Conservation (phyloP, 2,797 vertebrate genomes). For the Coendou prehensilis region DNA sequence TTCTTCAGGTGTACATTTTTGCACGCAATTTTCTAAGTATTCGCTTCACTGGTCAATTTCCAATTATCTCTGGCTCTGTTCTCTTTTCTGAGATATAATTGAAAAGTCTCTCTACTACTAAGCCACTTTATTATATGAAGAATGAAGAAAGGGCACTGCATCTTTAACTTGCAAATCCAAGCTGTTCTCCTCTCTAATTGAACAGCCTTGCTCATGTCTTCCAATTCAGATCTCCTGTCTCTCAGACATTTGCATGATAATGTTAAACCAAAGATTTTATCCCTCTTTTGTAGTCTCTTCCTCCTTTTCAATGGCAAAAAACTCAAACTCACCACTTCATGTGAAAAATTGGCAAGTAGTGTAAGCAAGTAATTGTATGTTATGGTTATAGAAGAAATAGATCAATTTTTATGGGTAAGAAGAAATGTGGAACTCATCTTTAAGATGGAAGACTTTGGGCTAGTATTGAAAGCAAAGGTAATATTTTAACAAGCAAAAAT, state of each 20-base stretch:
- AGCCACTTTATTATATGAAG: conserved; percentile 75
- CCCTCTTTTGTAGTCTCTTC: background rate
- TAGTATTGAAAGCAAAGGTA: background rate
- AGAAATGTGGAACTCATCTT: conserved; percentile 24
- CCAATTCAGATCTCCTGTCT: conserved; percentile 29
- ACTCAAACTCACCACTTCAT: background rate
- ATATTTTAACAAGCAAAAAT: conserved; percentile 59
- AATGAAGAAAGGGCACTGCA: conserved; percentile 63
- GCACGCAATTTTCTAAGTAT: conserved; percentile 73
- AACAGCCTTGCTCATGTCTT: conserved; percentile 29
- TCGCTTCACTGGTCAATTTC: conserved; percentile 71
- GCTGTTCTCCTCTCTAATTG: conserved; percentile 48
- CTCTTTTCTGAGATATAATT: conserved; percentile 68
- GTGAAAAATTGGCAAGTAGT: conserved; percentile 25
- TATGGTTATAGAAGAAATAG: conserved; percentile 1
- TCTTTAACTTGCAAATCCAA: conserved; percentile 75
- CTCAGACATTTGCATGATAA: conserved; percentile 5
- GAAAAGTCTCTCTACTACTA: conserved; percentile 70
- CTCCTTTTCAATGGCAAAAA: conserved; percentile 61
- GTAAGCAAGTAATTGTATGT: conserved; percentile 19
- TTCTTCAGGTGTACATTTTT: conserved; percentile 64
- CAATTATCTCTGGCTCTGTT: conserved; percentile 72
- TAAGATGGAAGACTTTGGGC: background rate
- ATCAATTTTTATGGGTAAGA: conserved; percentile 31
- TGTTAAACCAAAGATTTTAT: conserved; percentile 31